Evolutionary conservation across 2,113 vertebrate species (phyloP).

Genomic region (Toxotes chatareus): DNA sequence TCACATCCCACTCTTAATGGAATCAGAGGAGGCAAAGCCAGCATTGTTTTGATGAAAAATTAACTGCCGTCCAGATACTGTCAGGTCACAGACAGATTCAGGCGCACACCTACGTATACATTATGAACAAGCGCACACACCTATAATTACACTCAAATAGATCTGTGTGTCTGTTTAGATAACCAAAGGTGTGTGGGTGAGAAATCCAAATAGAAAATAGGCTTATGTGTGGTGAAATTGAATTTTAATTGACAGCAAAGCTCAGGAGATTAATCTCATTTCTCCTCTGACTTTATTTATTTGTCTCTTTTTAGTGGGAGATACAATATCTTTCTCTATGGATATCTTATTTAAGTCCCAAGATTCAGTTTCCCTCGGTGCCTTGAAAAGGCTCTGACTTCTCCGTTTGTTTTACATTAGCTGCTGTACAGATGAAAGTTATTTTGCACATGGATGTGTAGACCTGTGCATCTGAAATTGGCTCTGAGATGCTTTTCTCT

Average conservation of each 20-base stretch:
- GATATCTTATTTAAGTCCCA: conserved; percentile 26
- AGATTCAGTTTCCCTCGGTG: conserved; percentile 15
- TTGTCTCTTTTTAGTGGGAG: conserved; percentile 6
- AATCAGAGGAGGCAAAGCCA: conserved; percentile 51
- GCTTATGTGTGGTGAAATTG: conserved; percentile 49
- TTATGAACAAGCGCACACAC: conserved; percentile 14
- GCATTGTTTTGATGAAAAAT: conserved; percentile 33
- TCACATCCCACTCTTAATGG: conserved; percentile 54
- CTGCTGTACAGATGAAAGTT: not conserved
- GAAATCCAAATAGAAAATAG: conserved; percentile 47
- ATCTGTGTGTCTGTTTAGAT: conserved; percentile 23
- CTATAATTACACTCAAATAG: not conserved
- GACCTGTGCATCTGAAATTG: conserved; percentile 17
- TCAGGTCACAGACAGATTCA: conserved; percentile 31
- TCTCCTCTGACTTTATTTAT: conserved; percentile 30
- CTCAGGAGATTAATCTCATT: conserved; percentile 58
- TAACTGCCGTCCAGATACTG: conserved; percentile 33
- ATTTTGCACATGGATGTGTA: not conserved
- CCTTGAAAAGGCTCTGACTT: not conserved
- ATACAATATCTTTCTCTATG: conserved; percentile 25
- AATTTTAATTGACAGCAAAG: conserved; percentile 66
- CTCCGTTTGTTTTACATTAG: conserved; percentile 11
- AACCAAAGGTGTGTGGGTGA: conserved; percentile 47
- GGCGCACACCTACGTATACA: not conserved
- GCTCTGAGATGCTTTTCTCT: not conserved